phyloP scores from a whole-genome alignment of 1,140 invertebrate genomes.

The Halyomorpha halys region DNA sequence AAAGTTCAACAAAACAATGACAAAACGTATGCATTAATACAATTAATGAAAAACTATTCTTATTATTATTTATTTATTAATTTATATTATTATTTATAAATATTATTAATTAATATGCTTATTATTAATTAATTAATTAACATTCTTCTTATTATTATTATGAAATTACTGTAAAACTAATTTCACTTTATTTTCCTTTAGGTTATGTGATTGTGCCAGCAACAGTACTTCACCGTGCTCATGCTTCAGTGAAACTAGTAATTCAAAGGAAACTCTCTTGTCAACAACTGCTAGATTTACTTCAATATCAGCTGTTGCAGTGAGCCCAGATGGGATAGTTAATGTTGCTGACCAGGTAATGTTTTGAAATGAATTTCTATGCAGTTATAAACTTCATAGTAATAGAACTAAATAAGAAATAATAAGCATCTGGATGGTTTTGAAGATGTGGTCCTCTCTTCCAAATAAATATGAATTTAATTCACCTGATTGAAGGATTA shows the following conservation, averaged over 20 bases:
- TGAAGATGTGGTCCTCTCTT: neutral
- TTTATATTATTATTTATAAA: too few species aligned
- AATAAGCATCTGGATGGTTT: too few species aligned
- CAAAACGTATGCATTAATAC: constrained; percentile 29
- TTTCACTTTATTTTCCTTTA: constrained; percentile 22
- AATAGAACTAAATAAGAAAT: too few species aligned
- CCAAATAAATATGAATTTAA: neutral
- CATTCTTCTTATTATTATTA: too few species aligned
- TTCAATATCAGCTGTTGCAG: constrained; percentile 81
- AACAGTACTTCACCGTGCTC: constrained; percentile 34
- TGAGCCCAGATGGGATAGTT: constrained; percentile 85
- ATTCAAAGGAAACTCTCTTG: constrained; percentile 56
- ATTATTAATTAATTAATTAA: too few species aligned
- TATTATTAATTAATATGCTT: too few species aligned
- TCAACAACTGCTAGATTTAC: constrained; percentile 84
- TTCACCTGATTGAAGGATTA: neutral
- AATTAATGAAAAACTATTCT: neutral
- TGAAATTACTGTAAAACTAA: neutral
- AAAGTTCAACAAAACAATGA: constrained; percentile 44
- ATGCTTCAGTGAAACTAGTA: constrained; percentile 31
- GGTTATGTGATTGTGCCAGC: constrained; percentile 31
- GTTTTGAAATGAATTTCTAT: constrained; percentile 74
- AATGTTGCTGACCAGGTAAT: constrained; percentile 84
- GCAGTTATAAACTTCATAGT: constrained; percentile 61
- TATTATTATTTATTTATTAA: too few species aligned